phyloP scores from a whole-genome alignment of 2,888 invertebrate genomes.

The Caenorhabditis sp. region DNA sequence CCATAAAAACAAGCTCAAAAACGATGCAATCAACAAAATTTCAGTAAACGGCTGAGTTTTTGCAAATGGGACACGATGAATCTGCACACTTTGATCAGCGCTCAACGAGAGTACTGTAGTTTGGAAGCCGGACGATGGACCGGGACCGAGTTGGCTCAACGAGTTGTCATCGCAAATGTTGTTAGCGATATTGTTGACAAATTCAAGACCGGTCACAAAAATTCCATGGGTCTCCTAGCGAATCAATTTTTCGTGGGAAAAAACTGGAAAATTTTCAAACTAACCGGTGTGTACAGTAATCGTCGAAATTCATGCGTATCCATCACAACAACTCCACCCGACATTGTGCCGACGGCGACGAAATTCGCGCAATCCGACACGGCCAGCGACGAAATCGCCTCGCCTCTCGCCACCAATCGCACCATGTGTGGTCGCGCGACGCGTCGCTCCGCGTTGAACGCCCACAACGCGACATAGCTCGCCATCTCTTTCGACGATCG shows the following conservation, averaged over 20 bases:
- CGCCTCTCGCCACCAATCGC: conserved; percentile 35
- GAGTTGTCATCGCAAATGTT: conserved; percentile 19
- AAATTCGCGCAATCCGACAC: conserved; percentile 85
- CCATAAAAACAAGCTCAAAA: conserved; percentile 34
- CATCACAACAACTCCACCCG: conserved; percentile 67
- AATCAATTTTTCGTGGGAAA: not conserved
- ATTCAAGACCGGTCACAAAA: conserved; percentile 95
- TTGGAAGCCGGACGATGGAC: conserved; percentile 48
- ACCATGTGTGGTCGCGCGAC: conserved; percentile 32
- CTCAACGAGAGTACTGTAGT: conserved; percentile 63
- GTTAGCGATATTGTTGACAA: conserved; percentile 75
- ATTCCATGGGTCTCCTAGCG: conserved; percentile 79
- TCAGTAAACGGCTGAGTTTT: conserved; percentile 31
- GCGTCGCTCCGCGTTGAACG: conserved; percentile 44
- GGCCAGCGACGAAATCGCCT: conserved; percentile 59
- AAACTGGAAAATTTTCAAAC: not conserved
- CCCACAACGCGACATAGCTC: conserved; percentile 57
- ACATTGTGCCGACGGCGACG: conserved; percentile 78
- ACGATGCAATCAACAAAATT: conserved; percentile 38
- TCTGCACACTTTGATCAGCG: conserved; percentile 67
- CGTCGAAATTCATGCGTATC: conserved; percentile 50
- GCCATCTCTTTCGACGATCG: conserved; percentile 49
- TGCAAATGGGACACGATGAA: conserved; percentile 46
- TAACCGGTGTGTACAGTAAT: conserved; percentile 28
- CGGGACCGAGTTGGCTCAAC: conserved; percentile 48